Base-by-base conservation (phyloP, 2,888 invertebrate species). In the Neoaliturus tenellus region DNA sequence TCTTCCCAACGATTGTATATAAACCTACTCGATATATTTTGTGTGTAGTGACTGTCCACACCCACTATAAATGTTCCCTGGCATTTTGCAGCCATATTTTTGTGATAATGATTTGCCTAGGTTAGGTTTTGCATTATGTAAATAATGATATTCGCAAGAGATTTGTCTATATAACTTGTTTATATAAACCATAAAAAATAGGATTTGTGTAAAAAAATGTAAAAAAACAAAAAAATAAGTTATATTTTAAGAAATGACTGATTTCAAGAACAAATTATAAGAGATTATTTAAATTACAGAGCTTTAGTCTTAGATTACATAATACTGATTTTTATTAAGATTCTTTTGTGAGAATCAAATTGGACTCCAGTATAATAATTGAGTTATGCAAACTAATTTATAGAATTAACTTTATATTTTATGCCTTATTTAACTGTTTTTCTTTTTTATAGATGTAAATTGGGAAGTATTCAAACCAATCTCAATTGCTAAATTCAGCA, bases 61-160 rank as follows among this genome's bases (percentile, higher is more conserved):
- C 51, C 23, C n/a, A n/a, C n/a, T 51, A 23, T 51, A 51, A 2
- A 51, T 51, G 51, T 51, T 51, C 51, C 51, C 51, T 51, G 51
- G 51, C 51, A 51, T 23, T 51, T 51, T 51, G 51, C 51, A 51
- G 51, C 51, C 51, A 51, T 51, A 51, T 51, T 51, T 51, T 51
- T 51, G 51, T 51, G 51, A 51, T 51, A 51, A 51, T 51, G 4
- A 23, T 48, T 48, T 48, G 17, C n/a, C 51, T 51, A 51, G 51
- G 23, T 51, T 51, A 51, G 23, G 20, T 51, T 51, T 44, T 51
- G 51, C 51, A 23, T 10, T 23, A 4, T 51, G 51, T 51, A 51
- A 51, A 51, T 51, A 51, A 23, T 23, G 14, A 51, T 12, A 17
- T 44, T 44, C 17, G 44, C 51, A 51, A 51, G 51, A 51, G 51